A percentile compares a stretch with the other conserved stretches of the same genome.
These are phyloP conservation scores for Semicossyphus pulcher DNA, from an alignment of 2,113 vertebrate genomes.

Conservation along the genomic window DNA sequence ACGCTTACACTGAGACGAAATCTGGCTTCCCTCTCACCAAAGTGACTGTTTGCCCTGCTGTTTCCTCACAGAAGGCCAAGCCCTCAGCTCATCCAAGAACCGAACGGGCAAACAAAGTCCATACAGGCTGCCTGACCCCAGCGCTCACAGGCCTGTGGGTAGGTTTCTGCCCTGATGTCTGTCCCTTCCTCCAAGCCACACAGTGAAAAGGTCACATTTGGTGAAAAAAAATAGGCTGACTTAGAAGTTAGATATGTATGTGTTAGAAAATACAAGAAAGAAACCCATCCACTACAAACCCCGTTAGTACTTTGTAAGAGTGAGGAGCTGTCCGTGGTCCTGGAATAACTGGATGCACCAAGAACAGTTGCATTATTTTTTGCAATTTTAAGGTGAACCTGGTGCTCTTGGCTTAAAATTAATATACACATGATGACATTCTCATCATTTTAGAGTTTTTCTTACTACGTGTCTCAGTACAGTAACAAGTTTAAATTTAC, in stretches of 20 bases:
- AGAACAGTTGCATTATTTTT: not conserved
- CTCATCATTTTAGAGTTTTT: too few species aligned
- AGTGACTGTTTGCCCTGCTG: constrained; percentile 80
- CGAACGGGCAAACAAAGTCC: constrained; percentile 81
- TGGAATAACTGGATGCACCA: not conserved
- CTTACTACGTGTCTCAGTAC: too few species aligned
- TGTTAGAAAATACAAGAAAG: not conserved
- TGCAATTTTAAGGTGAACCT: not conserved
- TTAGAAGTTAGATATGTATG: not conserved
- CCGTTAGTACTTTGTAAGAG: not conserved
- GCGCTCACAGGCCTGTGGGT: constrained; percentile 86
- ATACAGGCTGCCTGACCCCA: constrained; percentile 81
- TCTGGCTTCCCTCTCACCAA: constrained; percentile 59
- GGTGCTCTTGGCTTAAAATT: not conserved
- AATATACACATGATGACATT: not conserved
- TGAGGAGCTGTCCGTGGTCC: constrained; percentile 24
- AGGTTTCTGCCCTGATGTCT: constrained; percentile 73
- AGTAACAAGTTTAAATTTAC: too few species aligned
- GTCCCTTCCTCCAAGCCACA: constrained; percentile 60
- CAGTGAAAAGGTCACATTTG: constrained; percentile 85
- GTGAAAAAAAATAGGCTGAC: not conserved
- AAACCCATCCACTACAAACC: not conserved
- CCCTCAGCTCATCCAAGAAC: constrained; percentile 79
- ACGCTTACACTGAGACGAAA: constrained; percentile 42
- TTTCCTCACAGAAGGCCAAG: constrained; percentile 85